Evolutionary conservation across 1,140 invertebrate species (phyloP), one percentile per base, ranked within the genome.

Genomic region (Drosophila pachea): DNA sequence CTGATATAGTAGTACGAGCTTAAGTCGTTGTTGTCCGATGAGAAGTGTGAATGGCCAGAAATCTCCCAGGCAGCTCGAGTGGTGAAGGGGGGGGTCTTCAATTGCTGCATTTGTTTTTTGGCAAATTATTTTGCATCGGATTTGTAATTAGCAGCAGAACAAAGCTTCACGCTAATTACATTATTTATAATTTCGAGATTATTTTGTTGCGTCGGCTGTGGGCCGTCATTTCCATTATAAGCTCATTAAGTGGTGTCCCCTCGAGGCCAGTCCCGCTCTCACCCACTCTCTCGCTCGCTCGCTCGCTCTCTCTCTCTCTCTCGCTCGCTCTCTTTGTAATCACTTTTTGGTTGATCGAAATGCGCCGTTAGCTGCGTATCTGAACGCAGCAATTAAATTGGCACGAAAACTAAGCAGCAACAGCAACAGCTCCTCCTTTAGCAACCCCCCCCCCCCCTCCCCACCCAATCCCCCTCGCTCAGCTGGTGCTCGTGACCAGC

Each of bases 321-420:
- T 0, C n/a, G 0, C 7, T 45, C 50, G 50, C 50, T 53, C 36
- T 54, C 42, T 61, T 38, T 68, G 43, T 67, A 82, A 81, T 70
- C 68, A 78, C 67, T 72, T 72, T 83, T 78, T 79, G 36, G 68
- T 73, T 64, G 71, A 74, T 76, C 77, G 56, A 81, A 81, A 69
- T 43, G 58, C 45, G 55, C 45, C 62, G 69, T 22, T 50, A 52
- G 64, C 66, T 50, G 29, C 36, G 59, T 50, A 77, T 74, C 58
- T 55, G 62, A 74, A 22, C 61, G 48, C 67, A 68, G 78, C 52
- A 74, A 82, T 82, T 82, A 77, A 82, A 77, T 77, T 45, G 49
- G 22, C 38, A 61, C 63, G 47, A 63, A 54, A 74, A 45, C 66
- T 58, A 53, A 55, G 60, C 52, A 59, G 31, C 8, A 42, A 4